Percentiles rank a stretch among this genome's conserved stretches.
Conservation (phyloP, 2,888 invertebrate species). For the Pedicia rivosa region DNA sequence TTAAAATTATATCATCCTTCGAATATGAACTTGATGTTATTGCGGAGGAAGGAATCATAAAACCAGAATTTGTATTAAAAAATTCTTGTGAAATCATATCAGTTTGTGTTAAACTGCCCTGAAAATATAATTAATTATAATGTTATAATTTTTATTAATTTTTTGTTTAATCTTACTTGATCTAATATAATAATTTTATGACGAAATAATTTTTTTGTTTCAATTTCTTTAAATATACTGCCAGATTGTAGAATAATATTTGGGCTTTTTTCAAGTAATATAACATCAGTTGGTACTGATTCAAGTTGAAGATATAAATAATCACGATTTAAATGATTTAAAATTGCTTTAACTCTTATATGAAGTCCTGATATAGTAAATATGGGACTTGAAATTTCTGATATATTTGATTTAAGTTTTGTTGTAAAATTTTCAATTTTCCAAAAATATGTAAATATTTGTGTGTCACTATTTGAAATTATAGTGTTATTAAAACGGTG, state of each 20-base stretch:
- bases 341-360: constrained; percentile 23
- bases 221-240: constrained; percentile 23
- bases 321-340: constrained; percentile 29
- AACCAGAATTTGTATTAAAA: constrained; percentile 26
- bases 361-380: constrained; percentile 23
- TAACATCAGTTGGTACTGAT: constrained; percentile 13
- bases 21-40: constrained; percentile 32
- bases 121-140: constrained; percentile 3
- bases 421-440: constrained; percentile 26
- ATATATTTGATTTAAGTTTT: constrained; percentile 16
- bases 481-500: constrained; percentile 13
- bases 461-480: constrained; percentile 17
- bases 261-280: constrained; percentile 13
- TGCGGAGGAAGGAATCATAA: constrained; percentile 34
- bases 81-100: constrained; percentile 27
- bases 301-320: constrained; percentile 23
- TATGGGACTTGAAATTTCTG: constrained; percentile 21
- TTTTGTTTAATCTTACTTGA: constrained; percentile 17
- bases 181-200: constrained; percentile 27
- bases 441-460: constrained; percentile 29
- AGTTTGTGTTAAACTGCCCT: constrained; percentile 19
- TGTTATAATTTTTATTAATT: not conserved
- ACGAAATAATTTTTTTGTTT: constrained; percentile 19
- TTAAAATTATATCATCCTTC: constrained; percentile 31
- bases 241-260: constrained; percentile 26